Base-by-base conservation (phyloP, 2,797 vertebrate genomes). In the Sebastes trivittatus region DNA sequence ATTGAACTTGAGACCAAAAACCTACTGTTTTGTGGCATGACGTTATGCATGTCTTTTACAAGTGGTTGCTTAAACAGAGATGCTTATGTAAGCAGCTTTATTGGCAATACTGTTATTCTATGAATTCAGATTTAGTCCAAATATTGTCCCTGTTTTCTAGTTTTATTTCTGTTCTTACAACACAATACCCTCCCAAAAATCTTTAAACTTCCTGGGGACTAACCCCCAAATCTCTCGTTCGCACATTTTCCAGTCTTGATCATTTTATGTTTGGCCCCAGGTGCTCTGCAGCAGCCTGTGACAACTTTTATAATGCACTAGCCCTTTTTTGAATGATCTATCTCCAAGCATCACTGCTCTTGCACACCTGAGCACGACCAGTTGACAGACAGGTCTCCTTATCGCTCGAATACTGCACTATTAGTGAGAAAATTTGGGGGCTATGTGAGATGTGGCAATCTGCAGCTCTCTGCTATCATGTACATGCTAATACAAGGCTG, bases 401-500 rank as follows among this genome's bases (percentile, higher is more conserved):
- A 5, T 30, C 4, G 3, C 10, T 34, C 4, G 32, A 64, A 83
- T 70, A 9, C 23, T 73, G n/a, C 68, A 9, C 65, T 55, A 62
- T 77, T 79, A 61, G 6, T 36, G 23, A 68, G 22, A 49, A 66
- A 62, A 58, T 54, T 52, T 30, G 38, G 14, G 8, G 22, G 20
- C 56, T 52, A 52, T 32, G 32, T 56, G 36, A 65, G 27, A 64
- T 25, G 56, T 74, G 69, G 20, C 58, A 42, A 4, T 78, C 65
- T 54, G 55, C 38, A 78, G 58, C 18, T 72, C 49, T 80, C 62
- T 52, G 69, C 49, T 52, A 14, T 60, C 46, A 72, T 67, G 10
- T 64, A 11, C 52, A 11, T 58, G 55, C 36, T 75, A 20, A 42
- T 63, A 20, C 11, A 54, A 13, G 59, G 36, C 11, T 65, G 62